Base-by-base conservation (phyloP, 2,113 vertebrate species). In the Aviceda subcristata region DNA sequence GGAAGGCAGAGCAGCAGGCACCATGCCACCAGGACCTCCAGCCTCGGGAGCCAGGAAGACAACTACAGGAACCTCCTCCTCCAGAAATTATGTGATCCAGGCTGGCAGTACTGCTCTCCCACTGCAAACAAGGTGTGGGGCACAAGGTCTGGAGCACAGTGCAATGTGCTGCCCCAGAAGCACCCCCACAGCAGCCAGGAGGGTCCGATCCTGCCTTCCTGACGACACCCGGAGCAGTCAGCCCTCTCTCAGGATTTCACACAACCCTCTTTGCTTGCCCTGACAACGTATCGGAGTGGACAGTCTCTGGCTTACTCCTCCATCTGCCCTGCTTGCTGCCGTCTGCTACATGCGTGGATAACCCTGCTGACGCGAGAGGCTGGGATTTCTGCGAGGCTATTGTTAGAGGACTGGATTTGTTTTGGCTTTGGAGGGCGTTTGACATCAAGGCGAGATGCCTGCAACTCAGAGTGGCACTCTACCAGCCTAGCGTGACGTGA, bases 11-110 rank as follows among this genome's bases (percentile, higher is more conserved):
- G 67, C n/a, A 50, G 66, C 4, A 12, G 39, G 55, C 16, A 71
- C 30, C 4, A 0, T 3, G 27, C 2, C 46, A 15, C 7, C 3
- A 1, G 15, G 43, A 29, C 4, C 19, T 29, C 34, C 0, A 0
- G 71, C 19, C 51, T 48, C 5, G 2, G 30, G 38, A 67, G 29
- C 36, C 16, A 36, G 36, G n/a, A 74, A 41, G 2, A 15, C 13
- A 11, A 8, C 6, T 4, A 26, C 39, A 30, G 26, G 27, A 46
- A 22, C 12, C 11, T 5, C 36, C 30, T 41, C 17, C 56, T 72
- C 53, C 34, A 32, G 18, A 20, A 32, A n/a, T 10, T 3, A 16
- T 2, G 2, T 3, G n/a, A 29, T 24, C 27, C 38, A 7, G 23
- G 45, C 38, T 11, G 27, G 69, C 27, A 32, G 27, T 1, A 32